phyloP scores from a whole-genome alignment of 2,888 invertebrate species.

The Stenchaetothrips biformis region DNA sequence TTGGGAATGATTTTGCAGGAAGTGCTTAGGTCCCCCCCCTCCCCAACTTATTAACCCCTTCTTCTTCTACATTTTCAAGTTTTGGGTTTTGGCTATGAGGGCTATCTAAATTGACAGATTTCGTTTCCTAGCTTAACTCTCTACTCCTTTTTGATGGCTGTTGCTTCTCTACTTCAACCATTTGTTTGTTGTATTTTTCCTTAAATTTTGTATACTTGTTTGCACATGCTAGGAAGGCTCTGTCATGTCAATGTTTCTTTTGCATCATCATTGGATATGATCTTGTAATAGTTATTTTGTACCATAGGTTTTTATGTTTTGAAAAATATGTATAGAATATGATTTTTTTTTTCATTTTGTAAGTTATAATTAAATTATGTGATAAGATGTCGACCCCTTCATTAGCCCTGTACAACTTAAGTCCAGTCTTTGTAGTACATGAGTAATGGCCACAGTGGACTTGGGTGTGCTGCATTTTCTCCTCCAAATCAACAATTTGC shows the following conservation, averaged over 20 bases:
- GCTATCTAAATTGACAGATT: background rate
- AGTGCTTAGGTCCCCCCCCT: background rate
- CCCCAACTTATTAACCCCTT: background rate
- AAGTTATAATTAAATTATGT: slow-evolving; percentile 17
- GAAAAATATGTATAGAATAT: background rate
- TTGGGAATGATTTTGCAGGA: background rate
- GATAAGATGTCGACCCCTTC: background rate
- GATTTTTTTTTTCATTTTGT: background rate
- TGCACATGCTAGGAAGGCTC: background rate
- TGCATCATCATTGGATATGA: too few species aligned
- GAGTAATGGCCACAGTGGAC: too few species aligned
- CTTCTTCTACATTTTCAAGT: background rate
- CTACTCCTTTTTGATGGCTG: background rate
- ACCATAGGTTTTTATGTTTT: slow-evolving; percentile 1
- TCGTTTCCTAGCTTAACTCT: background rate
- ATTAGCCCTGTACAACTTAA: too few species aligned
- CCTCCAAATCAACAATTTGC: too few species aligned
- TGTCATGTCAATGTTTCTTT: background rate
- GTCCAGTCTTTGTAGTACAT: too few species aligned
- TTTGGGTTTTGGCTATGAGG: background rate
- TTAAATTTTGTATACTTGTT: background rate
- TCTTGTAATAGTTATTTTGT: background rate
- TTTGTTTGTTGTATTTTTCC: background rate
- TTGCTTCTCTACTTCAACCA: background rate
- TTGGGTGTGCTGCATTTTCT: too few species aligned